These are phyloP conservation scores for Nasalis larvatus DNA, from an alignment of 2,113 vertebrate species.

Conservation along the genomic window DNA sequence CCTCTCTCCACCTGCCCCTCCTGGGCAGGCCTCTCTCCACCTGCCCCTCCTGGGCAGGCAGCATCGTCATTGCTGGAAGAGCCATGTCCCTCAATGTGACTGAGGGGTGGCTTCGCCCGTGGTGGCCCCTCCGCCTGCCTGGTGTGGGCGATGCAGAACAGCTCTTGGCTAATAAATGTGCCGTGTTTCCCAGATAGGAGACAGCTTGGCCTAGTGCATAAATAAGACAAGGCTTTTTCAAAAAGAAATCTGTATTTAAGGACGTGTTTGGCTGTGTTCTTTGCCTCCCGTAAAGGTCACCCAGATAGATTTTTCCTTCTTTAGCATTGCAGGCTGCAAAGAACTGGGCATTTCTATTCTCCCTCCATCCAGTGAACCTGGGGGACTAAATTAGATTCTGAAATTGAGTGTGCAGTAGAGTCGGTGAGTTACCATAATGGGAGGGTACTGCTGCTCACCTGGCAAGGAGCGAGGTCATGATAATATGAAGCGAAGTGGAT, in stretches of 20 bases:
- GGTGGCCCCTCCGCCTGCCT: rapidly evolving
- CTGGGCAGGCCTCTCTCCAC: rapidly evolving
- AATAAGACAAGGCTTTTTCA: background rate
- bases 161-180: rapidly evolving
- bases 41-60: rapidly evolving
- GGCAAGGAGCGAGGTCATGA: slow-evolving; percentile 70
- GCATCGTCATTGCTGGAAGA: rapidly evolving
- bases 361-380: slow-evolving; percentile 75
- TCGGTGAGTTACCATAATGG: slow-evolving; percentile 65
- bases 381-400: slow-evolving; percentile 83
- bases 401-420: slow-evolving; percentile 82
- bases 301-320: slow-evolving; percentile 62
- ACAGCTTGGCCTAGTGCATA: rapidly evolving
- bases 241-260: slow-evolving; percentile 62
- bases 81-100: rapidly evolving
- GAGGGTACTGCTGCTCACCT: slow-evolving; percentile 75
- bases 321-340: slow-evolving; percentile 55
- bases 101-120: rapidly evolving
- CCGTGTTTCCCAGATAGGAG: background rate
- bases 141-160: rapidly evolving
- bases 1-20: too few relatives aligned
- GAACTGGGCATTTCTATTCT: slow-evolving; percentile 83
- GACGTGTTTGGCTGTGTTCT: slow-evolving; percentile 31
- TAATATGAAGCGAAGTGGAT: slow-evolving; percentile 80
- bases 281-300: slow-evolving; percentile 59